Evolutionary conservation across 1,140 invertebrate genomes (phyloP).

Genomic region (Pachyrhynchus sulphureomaculatus): DNA sequence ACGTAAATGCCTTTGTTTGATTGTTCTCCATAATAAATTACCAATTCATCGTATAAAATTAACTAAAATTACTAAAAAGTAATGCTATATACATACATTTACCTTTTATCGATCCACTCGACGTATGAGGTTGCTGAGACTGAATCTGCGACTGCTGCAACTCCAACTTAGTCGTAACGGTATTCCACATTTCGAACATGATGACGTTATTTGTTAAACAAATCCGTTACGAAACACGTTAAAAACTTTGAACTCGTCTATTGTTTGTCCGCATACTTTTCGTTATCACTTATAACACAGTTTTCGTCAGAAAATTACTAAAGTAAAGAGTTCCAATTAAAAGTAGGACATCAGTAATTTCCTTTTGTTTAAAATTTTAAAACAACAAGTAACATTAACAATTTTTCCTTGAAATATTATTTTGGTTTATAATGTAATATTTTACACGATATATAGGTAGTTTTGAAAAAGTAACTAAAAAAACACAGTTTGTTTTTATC

Average conservation of each 20-base stretch:
- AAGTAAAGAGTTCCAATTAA: neutral
- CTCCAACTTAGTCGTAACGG: slow-evolving; percentile 77
- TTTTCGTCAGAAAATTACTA: neutral
- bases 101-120: slow-evolving; percentile 85
- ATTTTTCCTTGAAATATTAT: no score
- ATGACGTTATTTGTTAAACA: slow-evolving; percentile 55
- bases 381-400: neutral
- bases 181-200: slow-evolving; percentile 88
- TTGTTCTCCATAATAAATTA: no score
- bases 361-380: slow-evolving; percentile 1
- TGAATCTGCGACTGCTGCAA: slow-evolving; percentile 66
- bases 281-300: slow-evolving; percentile 3
- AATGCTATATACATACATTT: slow-evolving; percentile 39
- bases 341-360: slow-evolving; percentile 1
- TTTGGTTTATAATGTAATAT: no score
- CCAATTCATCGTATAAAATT: no score
- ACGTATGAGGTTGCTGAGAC: slow-evolving; percentile 71
- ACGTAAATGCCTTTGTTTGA: no score
- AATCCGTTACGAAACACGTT: neutral
- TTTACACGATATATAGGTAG: neutral
- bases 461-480: neutral
- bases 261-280: slow-evolving; percentile 15
- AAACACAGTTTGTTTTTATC: slow-evolving; percentile 23
- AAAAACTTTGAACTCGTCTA: slow-evolving; percentile 4
- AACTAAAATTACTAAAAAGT: no score